Evolutionary conservation across 2,113 vertebrate genomes (phyloP).

Genomic region (Hippocampus comes): DNA sequence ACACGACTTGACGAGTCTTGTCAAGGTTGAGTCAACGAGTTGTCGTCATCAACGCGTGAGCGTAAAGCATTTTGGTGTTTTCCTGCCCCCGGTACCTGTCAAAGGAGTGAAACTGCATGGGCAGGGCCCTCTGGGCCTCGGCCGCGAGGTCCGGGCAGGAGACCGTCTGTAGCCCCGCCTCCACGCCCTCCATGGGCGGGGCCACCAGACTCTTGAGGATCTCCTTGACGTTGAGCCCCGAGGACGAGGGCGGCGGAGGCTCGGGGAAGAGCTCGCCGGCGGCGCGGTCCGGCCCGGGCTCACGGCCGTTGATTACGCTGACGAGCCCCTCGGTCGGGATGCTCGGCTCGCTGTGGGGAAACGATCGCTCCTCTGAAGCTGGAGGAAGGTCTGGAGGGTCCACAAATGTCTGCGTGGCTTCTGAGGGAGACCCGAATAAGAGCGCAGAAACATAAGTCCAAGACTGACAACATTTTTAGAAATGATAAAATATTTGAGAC

Average conservation of each 20-base stretch:
- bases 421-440: slow-evolving; percentile 56
- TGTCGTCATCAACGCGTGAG: too few species aligned
- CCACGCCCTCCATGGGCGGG: slow-evolving; percentile 81
- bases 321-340: slow-evolving; percentile 84
- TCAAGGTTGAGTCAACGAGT: too few species aligned
- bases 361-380: slow-evolving; percentile 75
- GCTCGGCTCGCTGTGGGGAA: slow-evolving; percentile 87
- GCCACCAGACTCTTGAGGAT: slow-evolving; percentile 94
- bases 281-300: slow-evolving; percentile 64
- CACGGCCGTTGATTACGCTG: slow-evolving; percentile 82
- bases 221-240: slow-evolving; percentile 92
- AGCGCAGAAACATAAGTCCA: background rate
- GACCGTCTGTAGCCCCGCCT: slow-evolving; percentile 82
- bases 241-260: slow-evolving; percentile 78
- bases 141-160: slow-evolving; percentile 83
- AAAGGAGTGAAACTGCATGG: slow-evolving; percentile 97
- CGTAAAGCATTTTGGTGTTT: background rate
- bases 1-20: too few species aligned
- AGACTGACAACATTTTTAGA: background rate
- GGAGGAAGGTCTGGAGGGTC: slow-evolving; percentile 72
- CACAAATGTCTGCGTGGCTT: slow-evolving; percentile 77
- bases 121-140: slow-evolving; percentile 83
- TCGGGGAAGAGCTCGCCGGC: slow-evolving; percentile 85
- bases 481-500: background rate
- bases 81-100: slow-evolving; percentile 79